Conservation (phyloP, 2,888 invertebrate species). For the Rhagonycha lutea region DNA sequence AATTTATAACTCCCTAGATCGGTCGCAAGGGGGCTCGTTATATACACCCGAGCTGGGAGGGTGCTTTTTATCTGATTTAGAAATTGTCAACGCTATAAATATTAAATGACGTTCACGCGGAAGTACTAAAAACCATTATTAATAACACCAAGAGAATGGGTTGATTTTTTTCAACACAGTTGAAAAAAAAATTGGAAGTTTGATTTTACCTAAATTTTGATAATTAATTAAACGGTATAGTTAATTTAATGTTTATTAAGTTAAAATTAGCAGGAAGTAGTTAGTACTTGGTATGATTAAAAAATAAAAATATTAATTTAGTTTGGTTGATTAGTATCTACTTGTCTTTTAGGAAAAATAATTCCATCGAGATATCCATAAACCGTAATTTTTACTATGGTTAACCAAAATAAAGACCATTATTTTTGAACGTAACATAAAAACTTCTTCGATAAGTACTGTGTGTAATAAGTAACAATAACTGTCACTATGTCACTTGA, state of each 20-base stretch:
- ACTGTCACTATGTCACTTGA: slow-evolving; percentile 43
- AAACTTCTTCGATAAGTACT: slow-evolving; percentile 9
- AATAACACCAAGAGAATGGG: slow-evolving; percentile 18
- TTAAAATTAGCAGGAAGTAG: no score
- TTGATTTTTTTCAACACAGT: background rate
- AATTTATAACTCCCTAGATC: slow-evolving; percentile 42
- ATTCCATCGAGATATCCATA: background rate
- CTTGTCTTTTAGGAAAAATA: background rate
- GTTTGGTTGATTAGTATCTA: background rate
- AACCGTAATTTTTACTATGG: slow-evolving; percentile 3
- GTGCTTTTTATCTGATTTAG: slow-evolving; percentile 40
- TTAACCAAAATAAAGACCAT: slow-evolving; percentile 11
- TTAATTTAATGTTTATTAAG: background rate
- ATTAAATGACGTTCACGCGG: slow-evolving; percentile 33
- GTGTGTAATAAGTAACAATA: slow-evolving; percentile 41
- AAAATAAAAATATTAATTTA: background rate
- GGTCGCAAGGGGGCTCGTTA: slow-evolving; percentile 43
- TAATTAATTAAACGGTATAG: background rate
- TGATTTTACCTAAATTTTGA: background rate
- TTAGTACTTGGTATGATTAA: no score
- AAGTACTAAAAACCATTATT: slow-evolving; percentile 33
- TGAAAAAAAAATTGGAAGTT: no score
- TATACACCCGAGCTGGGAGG: slow-evolving; percentile 31
- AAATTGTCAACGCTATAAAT: slow-evolving; percentile 38
- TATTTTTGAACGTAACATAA: slow-evolving; percentile 14